Percentiles rank a stretch among this genome's conserved stretches.
These are phyloP conservation scores for Lepeophtheirus salmonis DNA, from an alignment of 1,140 invertebrate species.

Conservation along the genomic window DNA sequence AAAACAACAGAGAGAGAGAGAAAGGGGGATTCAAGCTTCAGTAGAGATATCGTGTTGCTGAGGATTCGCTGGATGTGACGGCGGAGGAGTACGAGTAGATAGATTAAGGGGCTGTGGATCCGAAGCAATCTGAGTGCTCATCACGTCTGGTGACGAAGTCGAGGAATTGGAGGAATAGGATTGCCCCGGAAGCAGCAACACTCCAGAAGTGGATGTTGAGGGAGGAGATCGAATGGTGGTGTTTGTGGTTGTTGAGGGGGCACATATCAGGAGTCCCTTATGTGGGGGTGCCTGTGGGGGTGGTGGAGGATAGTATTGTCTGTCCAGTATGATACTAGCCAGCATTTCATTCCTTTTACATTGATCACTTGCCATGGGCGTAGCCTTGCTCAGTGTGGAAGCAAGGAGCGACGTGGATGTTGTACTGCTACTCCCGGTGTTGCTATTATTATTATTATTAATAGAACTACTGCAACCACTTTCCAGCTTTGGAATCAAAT, in stretches of 20 bases:
- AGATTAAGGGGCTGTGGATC: constrained; percentile 64
- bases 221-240: too few species aligned
- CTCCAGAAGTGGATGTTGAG: constrained; percentile 15
- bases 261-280: constrained; percentile 20
- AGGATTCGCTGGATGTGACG: constrained; percentile 28
- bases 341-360: constrained; percentile 10
- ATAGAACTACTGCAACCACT: constrained; percentile 5
- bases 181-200: constrained; percentile 13
- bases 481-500: constrained; percentile 7
- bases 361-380: not conserved
- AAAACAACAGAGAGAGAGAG: too few species aligned
- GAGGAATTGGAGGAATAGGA: constrained; percentile 17
- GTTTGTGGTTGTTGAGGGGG: constrained; percentile 19
- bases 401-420: constrained; percentile 13
- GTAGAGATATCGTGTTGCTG: constrained; percentile 12
- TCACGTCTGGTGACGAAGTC: constrained; percentile 30
- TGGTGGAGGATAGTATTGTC: constrained; percentile 14
- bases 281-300: constrained; percentile 20
- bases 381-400: constrained; percentile 7
- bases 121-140: constrained; percentile 56
- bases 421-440: not conserved
- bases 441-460: not conserved
- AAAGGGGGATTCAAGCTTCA: constrained; percentile 11
- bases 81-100: constrained; percentile 65
- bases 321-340: constrained; percentile 16